Evolutionary conservation across 2,888 invertebrate genomes (phyloP).

Genomic region (Machimus atricapillus): DNA sequence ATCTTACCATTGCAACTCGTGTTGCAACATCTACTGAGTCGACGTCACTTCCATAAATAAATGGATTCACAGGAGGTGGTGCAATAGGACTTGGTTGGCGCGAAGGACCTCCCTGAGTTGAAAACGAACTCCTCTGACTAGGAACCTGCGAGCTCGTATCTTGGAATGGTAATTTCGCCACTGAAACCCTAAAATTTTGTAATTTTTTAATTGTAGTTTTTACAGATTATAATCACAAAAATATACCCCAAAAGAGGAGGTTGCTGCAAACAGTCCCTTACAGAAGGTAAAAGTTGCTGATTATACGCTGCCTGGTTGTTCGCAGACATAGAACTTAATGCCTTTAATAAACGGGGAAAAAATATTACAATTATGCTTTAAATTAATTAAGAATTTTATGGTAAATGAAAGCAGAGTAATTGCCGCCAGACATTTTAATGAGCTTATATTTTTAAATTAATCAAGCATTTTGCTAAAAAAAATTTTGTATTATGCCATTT

Average conservation of each 20-base stretch:
- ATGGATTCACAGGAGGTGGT: conserved; percentile 75
- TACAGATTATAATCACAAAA: not conserved
- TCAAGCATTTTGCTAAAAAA: not conserved
- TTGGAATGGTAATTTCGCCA: conserved; percentile 57
- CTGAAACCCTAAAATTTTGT: conserved; percentile 54
- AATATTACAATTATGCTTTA: not conserved
- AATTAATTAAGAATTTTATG: not conserved
- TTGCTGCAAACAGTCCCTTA: conserved; percentile 70
- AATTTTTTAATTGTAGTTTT: not conserved
- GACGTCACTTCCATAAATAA: conserved; percentile 92
- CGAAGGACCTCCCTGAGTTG: conserved; percentile 62
- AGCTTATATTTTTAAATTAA: not conserved
- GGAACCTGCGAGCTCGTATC: conserved; percentile 57
- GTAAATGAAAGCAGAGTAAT: conserved; percentile 7
- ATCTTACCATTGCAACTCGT: conserved; percentile 89
- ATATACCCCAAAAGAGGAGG: conserved; percentile 67
- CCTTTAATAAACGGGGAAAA: conserved; percentile 51
- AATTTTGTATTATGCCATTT: not conserved
- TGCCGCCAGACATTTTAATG: not conserved
- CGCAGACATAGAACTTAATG: conserved; percentile 68
- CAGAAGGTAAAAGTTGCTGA: conserved; percentile 71
- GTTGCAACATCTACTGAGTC: conserved; percentile 99
- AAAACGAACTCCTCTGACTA: conserved; percentile 61
- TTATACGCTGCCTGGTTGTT: conserved; percentile 67
- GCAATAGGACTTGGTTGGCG: conserved; percentile 66